phyloP scores from a whole-genome alignment of 2,113 vertebrate genomes.

The Microcebus ravelobensis region DNA sequence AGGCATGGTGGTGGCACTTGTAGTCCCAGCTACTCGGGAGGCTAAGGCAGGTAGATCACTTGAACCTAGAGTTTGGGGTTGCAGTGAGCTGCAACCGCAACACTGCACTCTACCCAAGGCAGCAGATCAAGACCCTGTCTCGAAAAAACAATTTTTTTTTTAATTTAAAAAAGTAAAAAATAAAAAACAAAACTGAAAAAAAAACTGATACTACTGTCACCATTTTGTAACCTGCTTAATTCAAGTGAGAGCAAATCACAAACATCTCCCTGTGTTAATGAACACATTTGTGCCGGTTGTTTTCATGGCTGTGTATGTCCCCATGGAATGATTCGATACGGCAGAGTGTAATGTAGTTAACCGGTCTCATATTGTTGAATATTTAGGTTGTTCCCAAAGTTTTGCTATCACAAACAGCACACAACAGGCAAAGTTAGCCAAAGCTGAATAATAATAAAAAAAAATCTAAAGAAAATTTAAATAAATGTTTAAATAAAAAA shows the following conservation, averaged over 20 bases:
- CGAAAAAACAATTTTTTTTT: neutral
- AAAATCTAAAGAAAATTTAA: neutral
- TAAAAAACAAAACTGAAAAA: neutral
- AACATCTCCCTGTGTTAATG: neutral
- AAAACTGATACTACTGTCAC: neutral
- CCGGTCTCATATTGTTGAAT: neutral
- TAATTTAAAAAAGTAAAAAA: neutral
- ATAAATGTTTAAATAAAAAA: neutral
- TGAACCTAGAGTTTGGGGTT: neutral
- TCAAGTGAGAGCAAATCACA: neutral
- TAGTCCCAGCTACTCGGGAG: neutral
- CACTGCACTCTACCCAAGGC: neutral
- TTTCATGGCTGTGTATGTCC: neutral
- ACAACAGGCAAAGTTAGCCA: neutral
- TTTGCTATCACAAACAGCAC: neutral
- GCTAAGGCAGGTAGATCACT: neutral
- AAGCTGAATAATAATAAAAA: neutral
- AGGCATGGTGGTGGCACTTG: neutral
- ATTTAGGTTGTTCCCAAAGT: neutral
- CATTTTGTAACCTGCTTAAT: neutral
- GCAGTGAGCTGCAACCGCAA: neutral
- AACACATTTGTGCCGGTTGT: neutral
- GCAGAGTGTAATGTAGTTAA: neutral
- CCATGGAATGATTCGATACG: neutral
- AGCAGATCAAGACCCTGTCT: neutral